These are phyloP conservation scores for Heterodera filipjevi DNA, from an alignment of 2,888 invertebrate genomes.

Conservation along the genomic window DNA sequence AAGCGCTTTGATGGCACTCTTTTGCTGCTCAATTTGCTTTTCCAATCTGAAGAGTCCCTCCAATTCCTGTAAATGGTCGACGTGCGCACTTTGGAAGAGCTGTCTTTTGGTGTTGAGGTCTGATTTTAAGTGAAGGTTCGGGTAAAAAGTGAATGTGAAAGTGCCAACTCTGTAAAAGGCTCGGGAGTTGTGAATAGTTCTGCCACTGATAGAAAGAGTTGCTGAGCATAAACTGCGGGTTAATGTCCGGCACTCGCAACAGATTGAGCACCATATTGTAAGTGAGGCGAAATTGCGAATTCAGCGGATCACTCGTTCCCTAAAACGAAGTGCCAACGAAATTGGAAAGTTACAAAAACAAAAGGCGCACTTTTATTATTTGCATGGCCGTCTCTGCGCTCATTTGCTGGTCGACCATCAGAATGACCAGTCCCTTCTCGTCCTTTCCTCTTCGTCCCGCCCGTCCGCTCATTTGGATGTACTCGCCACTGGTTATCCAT, in stretches of 20 bases:
- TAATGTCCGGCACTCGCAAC: conserved; percentile 95
- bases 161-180: conserved; percentile 79
- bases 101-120: conserved; percentile 28
- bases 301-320: conserved; percentile 92
- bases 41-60: conserved; percentile 78
- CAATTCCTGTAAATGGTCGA: conserved; percentile 78
- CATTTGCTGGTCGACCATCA: conserved; percentile 97
- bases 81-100: conserved; percentile 71
- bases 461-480: conserved; percentile 99
- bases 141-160: not conserved
- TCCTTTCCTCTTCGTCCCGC: conserved; percentile 95
- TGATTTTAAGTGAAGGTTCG: conserved; percentile 17
- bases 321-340: conserved; percentile 67
- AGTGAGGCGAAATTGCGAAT: conserved; percentile 97
- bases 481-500: conserved; percentile 80
- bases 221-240: conserved; percentile 98
- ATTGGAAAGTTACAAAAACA: not conserved
- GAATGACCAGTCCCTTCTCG: conserved; percentile 91
- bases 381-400: conserved; percentile 65
- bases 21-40: conserved; percentile 45
- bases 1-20: conserved; percentile 76
- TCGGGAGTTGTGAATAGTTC: conserved; percentile 91
- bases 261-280: conserved; percentile 99
- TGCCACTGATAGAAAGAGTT: conserved; percentile 98
- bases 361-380: conserved; percentile 4